These are phyloP conservation scores for Rutpela maculata DNA, from an alignment of 2,888 invertebrate genomes.

Conservation along the genomic window DNA sequence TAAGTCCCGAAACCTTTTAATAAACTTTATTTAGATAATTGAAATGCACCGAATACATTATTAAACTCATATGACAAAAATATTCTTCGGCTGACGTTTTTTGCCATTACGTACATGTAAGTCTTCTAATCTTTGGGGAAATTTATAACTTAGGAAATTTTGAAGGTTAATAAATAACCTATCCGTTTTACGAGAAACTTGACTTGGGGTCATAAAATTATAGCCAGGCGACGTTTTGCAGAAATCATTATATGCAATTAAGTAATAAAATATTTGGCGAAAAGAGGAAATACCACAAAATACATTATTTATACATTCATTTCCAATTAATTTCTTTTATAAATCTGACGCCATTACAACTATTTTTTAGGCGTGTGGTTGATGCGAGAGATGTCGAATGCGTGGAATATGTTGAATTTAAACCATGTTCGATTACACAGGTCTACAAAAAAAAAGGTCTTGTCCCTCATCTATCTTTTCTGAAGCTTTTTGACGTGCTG, in stretches of 20 bases:
- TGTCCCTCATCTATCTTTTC: no score
- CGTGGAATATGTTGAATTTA: not conserved
- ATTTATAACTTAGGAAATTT: not conserved
- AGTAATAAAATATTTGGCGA: not conserved
- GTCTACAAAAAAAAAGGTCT: no score
- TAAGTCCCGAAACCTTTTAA: no score
- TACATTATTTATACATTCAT: not conserved
- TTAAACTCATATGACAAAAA: no score
- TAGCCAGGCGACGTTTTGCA: not conserved
- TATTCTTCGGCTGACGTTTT: no score
- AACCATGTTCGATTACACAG: no score
- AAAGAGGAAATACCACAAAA: not conserved
- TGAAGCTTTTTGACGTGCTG: no score
- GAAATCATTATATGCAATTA: slow-evolving; percentile 1
- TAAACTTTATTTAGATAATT: no score
- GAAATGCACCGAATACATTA: no score
- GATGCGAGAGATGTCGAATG: not conserved
- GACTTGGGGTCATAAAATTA: not conserved
- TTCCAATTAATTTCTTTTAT: not conserved
- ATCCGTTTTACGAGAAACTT: not conserved
- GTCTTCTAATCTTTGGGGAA: not conserved
- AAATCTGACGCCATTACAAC: not conserved
- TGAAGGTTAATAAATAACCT: slow-evolving; percentile 4
- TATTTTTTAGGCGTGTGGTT: not conserved
- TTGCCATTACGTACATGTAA: not conserved